These are phyloP conservation scores for Plemyria rubiginata DNA, from an alignment of 2,888 invertebrate species.

Conservation along the genomic window DNA sequence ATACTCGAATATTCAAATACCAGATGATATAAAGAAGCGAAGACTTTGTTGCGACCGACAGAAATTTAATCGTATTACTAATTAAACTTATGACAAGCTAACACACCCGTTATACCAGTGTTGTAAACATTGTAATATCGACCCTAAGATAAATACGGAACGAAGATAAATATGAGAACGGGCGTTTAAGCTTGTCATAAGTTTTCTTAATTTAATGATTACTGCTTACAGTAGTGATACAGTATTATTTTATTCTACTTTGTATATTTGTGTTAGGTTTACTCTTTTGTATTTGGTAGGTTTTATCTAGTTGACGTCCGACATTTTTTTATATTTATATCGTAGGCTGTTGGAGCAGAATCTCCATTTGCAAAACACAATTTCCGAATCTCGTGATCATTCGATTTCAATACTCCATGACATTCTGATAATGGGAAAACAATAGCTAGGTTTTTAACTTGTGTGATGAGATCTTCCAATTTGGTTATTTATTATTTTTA, in stretches of 20 bases:
- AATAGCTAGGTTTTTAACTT: slow-evolving; percentile 46
- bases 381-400: slow-evolving; percentile 15
- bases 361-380: slow-evolving; percentile 21
- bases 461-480: slow-evolving; percentile 74
- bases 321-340: slow-evolving; percentile 38
- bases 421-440: slow-evolving; percentile 36
- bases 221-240: slow-evolving; percentile 77
- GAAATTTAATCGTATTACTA: no score
- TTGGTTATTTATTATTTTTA: slow-evolving; percentile 79
- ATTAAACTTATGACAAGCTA: no score
- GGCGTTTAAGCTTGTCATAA: no score
- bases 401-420: slow-evolving; percentile 36
- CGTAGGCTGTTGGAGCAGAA: slow-evolving; percentile 31
- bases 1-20: slow-evolving; percentile 20
- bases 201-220: slow-evolving; percentile 63
- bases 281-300: slow-evolving; percentile 65
- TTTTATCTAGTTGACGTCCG: slow-evolving; percentile 64
- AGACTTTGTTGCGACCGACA: slow-evolving; percentile 39
- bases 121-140: no score
- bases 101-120: no score
- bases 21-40: slow-evolving; percentile 32
- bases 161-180: no score
- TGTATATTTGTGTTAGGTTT: slow-evolving; percentile 78
- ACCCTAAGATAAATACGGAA: no score
- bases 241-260: slow-evolving; percentile 82